phyloP scores from a whole-genome alignment of 1,140 invertebrate genomes.

The Macrotrachela quadricornifera region DNA sequence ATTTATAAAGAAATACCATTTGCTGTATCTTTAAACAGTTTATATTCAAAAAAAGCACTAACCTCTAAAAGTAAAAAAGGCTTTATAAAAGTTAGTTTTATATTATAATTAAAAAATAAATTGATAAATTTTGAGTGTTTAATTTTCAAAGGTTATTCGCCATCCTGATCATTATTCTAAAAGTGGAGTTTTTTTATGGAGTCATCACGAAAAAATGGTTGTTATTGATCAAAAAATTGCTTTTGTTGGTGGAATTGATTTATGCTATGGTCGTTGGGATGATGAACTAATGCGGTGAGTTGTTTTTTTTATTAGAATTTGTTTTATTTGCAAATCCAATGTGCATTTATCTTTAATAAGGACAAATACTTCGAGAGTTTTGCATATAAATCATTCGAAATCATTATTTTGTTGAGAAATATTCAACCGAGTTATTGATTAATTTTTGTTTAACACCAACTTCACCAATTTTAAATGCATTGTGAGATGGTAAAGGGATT shows the following conservation, averaged over 20 bases:
- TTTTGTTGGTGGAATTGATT: conserved; percentile 82
- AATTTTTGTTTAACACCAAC: too few relatives aligned
- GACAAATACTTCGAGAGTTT: too few relatives aligned
- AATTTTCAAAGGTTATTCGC: conserved; percentile 46
- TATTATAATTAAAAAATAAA: background rate
- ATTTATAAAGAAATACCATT: conserved; percentile 93
- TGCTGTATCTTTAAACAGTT: conserved; percentile 77
- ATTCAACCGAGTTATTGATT: too few relatives aligned
- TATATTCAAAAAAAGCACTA: conserved; percentile 68
- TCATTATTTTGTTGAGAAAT: too few relatives aligned
- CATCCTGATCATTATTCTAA: conserved; percentile 82
- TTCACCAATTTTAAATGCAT: too few relatives aligned
- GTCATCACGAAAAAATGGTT: conserved; percentile 95
- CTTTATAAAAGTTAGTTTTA: background rate
- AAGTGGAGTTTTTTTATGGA: conserved; percentile 65
- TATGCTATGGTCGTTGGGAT: conserved; percentile 67
- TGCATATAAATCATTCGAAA: too few relatives aligned
- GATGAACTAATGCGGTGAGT: conserved; percentile 12
- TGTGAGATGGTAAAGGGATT: too few relatives aligned
- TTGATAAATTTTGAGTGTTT: conserved; percentile 27
- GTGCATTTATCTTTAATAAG: too few relatives aligned
- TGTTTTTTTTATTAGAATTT: too few relatives aligned
- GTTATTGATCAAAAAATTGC: conserved; percentile 78
- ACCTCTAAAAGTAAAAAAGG: background rate
- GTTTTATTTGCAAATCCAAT: too few relatives aligned